Percentiles rank a stretch among this genome's conserved stretches.
These are phyloP conservation scores for Falco naumanni DNA, from an alignment of 2,797 vertebrate genomes.

Conservation along the genomic window DNA sequence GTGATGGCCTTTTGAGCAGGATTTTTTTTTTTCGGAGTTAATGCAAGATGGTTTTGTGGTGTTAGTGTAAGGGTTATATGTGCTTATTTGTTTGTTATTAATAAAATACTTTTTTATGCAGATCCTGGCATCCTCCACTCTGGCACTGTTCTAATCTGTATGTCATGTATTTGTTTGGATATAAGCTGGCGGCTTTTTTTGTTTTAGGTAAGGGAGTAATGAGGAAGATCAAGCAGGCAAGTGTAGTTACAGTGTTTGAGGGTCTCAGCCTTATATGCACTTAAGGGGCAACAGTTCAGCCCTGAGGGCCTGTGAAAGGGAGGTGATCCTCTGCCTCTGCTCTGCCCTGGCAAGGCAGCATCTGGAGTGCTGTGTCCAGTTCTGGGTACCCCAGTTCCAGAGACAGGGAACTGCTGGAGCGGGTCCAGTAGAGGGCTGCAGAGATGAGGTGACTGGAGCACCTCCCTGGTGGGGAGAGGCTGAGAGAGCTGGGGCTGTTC, in stretches of 20 bases:
- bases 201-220: background rate
- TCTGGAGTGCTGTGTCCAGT: too few relatives aligned
- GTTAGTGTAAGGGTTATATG: background rate
- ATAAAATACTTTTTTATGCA: background rate
- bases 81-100: conserved; percentile 42
- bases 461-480: background rate
- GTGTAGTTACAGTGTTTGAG: fast-evolving
- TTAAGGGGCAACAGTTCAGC: background rate
- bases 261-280: background rate
- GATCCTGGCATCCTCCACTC: background rate
- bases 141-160: background rate
- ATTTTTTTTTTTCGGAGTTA: background rate
- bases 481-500: background rate
- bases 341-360: too few relatives aligned
- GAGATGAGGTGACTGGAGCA: background rate
- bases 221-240: background rate
- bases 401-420: too few relatives aligned
- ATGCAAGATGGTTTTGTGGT: background rate
- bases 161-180: background rate
- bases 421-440: too few relatives aligned
- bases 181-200: background rate
- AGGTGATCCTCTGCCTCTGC: too few relatives aligned
- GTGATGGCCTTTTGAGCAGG: background rate
- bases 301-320: background rate
- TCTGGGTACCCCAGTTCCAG: too few relatives aligned